Base-by-base conservation (phyloP, 2,113 vertebrate genomes). In the Hepsetus odoe region DNA sequence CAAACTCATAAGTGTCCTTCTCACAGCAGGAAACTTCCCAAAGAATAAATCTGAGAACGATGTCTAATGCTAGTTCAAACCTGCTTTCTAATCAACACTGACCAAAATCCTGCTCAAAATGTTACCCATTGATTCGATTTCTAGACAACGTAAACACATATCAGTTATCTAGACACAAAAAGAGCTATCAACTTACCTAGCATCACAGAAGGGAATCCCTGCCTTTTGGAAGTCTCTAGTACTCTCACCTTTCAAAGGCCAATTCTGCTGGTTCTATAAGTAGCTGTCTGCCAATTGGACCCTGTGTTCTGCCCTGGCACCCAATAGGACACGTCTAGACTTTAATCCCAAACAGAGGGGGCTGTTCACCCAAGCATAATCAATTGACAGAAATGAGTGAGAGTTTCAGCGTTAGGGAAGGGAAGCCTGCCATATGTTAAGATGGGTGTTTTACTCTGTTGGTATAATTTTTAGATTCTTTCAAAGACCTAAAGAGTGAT, bases 301-400 rank as follows among this genome's bases (percentile, higher is more conserved):
- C 69, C 65, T 51, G 13, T 18, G 30, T 53, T 59, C 42, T 51
- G 55, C 42, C 67, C 65, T 75, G 72, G 79, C 65, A n/a, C 72
- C 72, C 79, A 80, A 75, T 80, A 68, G 46, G 65, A 75, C 59
- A 40, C 5, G 64, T 69, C 72, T 75, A 62, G 72, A 80, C 79
- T 53, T 53, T 80, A 75, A 75, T 80, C 65, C 79, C 65, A 49
- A 62, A 75, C 65, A 53, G 72, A 38, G 72, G 72, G 79, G 72
- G 18, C 12, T 3, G 32, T 66, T 80, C 64, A 70, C 44, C 70
- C 64, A 74, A 75, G 72, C 79, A 22, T 80, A 51, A 80, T 80
- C 64, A 24, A 75, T 53, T 51, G 49, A 61, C 72, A 80, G 46
- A 44, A 69, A 61, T 11, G 30, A 24, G 79, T 75, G 72, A 80